phyloP scores from a whole-genome alignment of 1,140 invertebrate species.

The Aphelenchoides besseyi region DNA sequence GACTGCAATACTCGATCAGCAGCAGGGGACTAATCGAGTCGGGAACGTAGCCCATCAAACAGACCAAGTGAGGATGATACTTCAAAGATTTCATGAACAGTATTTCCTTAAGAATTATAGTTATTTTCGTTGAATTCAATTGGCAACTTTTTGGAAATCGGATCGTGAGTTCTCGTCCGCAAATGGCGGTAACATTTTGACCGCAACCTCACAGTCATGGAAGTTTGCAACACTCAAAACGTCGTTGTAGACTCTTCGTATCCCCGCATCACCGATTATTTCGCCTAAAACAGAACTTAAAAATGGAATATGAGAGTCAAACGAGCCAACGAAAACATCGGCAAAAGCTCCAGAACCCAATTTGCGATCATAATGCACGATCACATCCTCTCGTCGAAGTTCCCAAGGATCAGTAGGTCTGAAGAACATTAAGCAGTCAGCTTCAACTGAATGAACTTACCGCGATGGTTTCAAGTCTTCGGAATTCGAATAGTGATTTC shows the following conservation, averaged over 20 bases:
- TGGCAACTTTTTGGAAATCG: constrained; percentile 57
- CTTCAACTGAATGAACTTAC: neutral
- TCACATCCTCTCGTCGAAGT: constrained; percentile 33
- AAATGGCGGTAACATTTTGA: constrained; percentile 63
- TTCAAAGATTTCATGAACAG: constrained; percentile 55
- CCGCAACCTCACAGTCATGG: constrained; percentile 61
- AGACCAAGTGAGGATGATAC: constrained; percentile 52
- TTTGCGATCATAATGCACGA: constrained; percentile 48
- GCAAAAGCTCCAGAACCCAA: constrained; percentile 51
- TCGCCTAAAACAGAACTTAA: constrained; percentile 25
- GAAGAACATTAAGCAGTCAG: neutral
- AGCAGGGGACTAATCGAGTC: constrained; percentile 40
- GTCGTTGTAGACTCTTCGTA: constrained; percentile 22
- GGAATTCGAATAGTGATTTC: constrained; percentile 1
- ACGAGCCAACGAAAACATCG: constrained; percentile 44
- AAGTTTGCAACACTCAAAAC: constrained; percentile 22
- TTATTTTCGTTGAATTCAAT: neutral
- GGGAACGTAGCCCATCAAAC: constrained; percentile 49
- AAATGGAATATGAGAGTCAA: constrained; percentile 23
- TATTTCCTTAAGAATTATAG: constrained; percentile 42
- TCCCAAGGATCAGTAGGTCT: constrained; percentile 39
- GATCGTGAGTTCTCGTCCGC: constrained; percentile 56
- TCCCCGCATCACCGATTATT: constrained; percentile 35
- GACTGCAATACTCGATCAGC: constrained; percentile 48
- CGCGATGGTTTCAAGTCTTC: neutral